Evolutionary conservation across 2,113 vertebrate genomes (phyloP), one percentile per base, ranked within the genome.

Genomic region (Balaenoptera acutorostrata): DNA sequence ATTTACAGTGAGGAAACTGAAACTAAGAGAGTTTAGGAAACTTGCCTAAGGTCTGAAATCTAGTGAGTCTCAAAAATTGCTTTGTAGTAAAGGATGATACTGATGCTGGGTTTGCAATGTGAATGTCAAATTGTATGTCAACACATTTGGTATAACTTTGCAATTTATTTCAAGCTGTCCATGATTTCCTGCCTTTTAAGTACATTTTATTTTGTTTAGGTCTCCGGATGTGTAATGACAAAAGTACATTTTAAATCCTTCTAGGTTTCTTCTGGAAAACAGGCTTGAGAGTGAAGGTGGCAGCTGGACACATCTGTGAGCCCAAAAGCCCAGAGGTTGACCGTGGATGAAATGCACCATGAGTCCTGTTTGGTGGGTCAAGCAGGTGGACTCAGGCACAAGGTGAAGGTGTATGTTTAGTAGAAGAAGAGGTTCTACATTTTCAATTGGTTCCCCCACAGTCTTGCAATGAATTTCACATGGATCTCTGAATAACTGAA

Each of bases 181-280:
- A 25, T 21, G 69, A 41, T 86, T 75, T 81, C 21, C 71, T 87
- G 27, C 23, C 39, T 31, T 44, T 71, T 72, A 82, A 74, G 14
- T 74, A 72, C 9, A 44, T 85, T 96, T 82, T 64, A 59, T 95
- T 84, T 93, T 82, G n/a, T 81, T 64, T 75, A 95, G 41, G 12
- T 21, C 23, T 74, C 44, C 2, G n/a, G 33, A 9, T 66, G 33
- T 63, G 14, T 44, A 63, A 59, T 31, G 44, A 57, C 5, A 71
- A 85, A 59, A 81, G 33, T 52, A 25, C 25, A 88, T 57, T 27
- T 20, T 33, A 88, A 41, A 23, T 71, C 27, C 90, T 41, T 96
- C 61, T 64, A 74, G 15, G 66, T 96, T 95, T 92, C 46, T 90
- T 90, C 72, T 87, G 49, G 84, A 61, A 93, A 83, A 90, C 5